phyloP scores from a whole-genome alignment of 2,888 invertebrate genomes.

The Bombylius discolor region DNA sequence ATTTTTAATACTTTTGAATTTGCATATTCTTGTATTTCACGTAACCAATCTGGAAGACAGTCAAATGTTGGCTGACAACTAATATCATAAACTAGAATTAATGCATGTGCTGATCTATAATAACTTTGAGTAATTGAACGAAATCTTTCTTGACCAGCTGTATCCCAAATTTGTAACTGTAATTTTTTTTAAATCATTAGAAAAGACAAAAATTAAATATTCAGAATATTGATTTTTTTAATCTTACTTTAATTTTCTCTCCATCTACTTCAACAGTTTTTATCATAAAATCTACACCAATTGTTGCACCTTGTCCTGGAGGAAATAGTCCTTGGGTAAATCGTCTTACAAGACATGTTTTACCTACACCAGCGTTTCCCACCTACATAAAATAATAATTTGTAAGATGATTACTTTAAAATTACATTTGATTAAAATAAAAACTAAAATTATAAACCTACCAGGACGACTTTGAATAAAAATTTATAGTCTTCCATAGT shows the following conservation, averaged over 20 bases:
- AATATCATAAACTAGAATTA: slow-evolving; percentile 94
- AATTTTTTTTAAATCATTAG: slow-evolving; percentile 17
- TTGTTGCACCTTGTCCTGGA: slow-evolving; percentile 96
- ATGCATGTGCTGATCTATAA: slow-evolving; percentile 91
- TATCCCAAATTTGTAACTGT: slow-evolving; percentile 97
- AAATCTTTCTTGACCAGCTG: slow-evolving; percentile 93
- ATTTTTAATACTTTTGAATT: slow-evolving; percentile 87
- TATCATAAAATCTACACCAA: slow-evolving; percentile 99
- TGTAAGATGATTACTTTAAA: no score
- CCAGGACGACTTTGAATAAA: slow-evolving; percentile 95
- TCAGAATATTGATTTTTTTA: not conserved
- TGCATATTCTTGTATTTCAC: slow-evolving; percentile 96
- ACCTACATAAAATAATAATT: slow-evolving; percentile 27
- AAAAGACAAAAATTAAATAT: not conserved
- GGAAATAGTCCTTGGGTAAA: slow-evolving; percentile 99
- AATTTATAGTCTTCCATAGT: slow-evolving; percentile 97
- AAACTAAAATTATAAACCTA: no score
- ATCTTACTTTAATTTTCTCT: slow-evolving; percentile 75
- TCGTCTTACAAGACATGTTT: slow-evolving; percentile 90
- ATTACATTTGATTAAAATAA: no score
- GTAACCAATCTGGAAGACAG: slow-evolving; percentile 90
- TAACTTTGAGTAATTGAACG: slow-evolving; percentile 97
- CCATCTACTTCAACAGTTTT: slow-evolving; percentile 96
- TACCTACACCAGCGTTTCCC: slow-evolving; percentile 96
- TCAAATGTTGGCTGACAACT: slow-evolving; percentile 97